These are phyloP conservation scores for Anastrepha obliqua DNA, from an alignment of 1,140 invertebrate species.

Conservation along the genomic window DNA sequence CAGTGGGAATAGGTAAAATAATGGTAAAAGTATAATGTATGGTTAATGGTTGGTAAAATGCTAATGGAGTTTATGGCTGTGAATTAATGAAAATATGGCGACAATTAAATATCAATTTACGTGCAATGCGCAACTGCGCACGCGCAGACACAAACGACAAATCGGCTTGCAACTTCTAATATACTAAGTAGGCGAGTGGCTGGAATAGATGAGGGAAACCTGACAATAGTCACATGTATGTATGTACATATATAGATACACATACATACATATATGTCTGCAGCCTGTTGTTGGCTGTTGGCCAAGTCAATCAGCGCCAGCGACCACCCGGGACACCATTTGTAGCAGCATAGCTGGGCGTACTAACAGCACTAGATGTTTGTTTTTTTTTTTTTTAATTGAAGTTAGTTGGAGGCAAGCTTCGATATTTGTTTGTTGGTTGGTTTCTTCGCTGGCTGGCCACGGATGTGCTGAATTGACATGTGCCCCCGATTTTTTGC, in stretches of 20 bases:
- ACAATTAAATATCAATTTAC: constrained; percentile 52
- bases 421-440: neutral
- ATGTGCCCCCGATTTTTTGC: constrained; percentile 30
- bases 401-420: neutral
- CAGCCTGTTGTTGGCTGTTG: neutral
- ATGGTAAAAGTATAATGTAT: constrained; percentile 32
- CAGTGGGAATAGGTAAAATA: neutral
- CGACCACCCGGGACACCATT: constrained; percentile 44
- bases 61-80: constrained; percentile 18
- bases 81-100: constrained; percentile 51
- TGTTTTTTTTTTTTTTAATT: neutral
- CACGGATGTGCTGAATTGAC: constrained; percentile 39
- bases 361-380: neutral
- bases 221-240: neutral
- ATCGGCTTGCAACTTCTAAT: neutral
- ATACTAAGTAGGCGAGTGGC: neutral
- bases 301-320: constrained; percentile 21
- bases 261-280: neutral
- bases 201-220: neutral
- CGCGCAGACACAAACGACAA: constrained; percentile 39
- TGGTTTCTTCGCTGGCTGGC: neutral
- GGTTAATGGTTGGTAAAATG: neutral
- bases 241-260: too few species aligned
- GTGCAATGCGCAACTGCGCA: constrained; percentile 46
- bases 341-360: constrained; percentile 33